These are phyloP conservation scores for Lypha dubia DNA, from an alignment of 2,888 invertebrate species.

Conservation along the genomic window DNA sequence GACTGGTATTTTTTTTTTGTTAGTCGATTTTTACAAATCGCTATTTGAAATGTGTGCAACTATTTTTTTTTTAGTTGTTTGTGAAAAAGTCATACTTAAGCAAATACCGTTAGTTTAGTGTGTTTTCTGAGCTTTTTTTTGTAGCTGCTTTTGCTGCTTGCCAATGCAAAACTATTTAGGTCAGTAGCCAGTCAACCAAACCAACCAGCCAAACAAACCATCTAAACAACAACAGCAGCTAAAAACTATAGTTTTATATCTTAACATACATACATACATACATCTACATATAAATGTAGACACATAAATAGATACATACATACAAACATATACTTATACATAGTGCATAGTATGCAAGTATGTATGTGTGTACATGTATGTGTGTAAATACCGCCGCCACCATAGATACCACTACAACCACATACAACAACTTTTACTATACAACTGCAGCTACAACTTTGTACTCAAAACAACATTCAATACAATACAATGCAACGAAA, in stretches of 20 bases:
- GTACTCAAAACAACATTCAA: slow-evolving; percentile 41
- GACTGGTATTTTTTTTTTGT: slow-evolving; percentile 26
- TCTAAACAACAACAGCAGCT: slow-evolving; percentile 33
- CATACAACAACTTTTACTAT: slow-evolving; percentile 56
- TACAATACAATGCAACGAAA: slow-evolving; percentile 30
- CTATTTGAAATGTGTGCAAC: slow-evolving; percentile 25
- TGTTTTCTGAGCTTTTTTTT: slow-evolving; percentile 29
- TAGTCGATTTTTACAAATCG: slow-evolving; percentile 39
- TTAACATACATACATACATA: not conserved
- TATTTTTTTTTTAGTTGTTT: not conserved
- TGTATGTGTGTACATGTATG: not conserved
- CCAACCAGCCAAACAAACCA: slow-evolving; percentile 48
- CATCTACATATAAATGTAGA: not conserved
- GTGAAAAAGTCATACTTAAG: slow-evolving; percentile 67
- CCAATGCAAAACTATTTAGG: slow-evolving; percentile 77
- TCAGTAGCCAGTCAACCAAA: slow-evolving; percentile 75
- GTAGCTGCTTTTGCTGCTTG: slow-evolving; percentile 47
- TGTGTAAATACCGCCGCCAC: not conserved
- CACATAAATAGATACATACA: too few relatives aligned
- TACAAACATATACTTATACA: too few relatives aligned
- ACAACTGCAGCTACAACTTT: slow-evolving; percentile 45
- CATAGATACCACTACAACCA: not conserved
- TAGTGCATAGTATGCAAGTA: not conserved
- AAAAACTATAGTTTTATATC: not conserved
- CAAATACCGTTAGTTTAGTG: slow-evolving; percentile 70